Evolutionary conservation across 2,797 vertebrate species (phyloP).

Genomic region (Callimico goeldii): DNA sequence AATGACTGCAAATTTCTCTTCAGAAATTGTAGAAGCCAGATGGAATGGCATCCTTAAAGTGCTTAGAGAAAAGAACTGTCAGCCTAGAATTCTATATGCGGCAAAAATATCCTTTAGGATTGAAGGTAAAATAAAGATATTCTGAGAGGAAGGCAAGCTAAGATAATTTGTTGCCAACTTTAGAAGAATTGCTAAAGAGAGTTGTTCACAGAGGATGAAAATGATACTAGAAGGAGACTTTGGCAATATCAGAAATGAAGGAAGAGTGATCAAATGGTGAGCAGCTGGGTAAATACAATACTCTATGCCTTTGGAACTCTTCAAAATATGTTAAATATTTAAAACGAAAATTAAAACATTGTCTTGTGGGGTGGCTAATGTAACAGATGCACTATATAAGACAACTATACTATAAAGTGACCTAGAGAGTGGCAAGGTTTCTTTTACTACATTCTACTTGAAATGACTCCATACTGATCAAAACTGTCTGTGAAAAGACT

Average conservation of each 20-base stretch:
- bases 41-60: not conserved
- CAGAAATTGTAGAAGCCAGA: not conserved
- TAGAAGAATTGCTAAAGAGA: not conserved
- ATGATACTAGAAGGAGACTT: not conserved
- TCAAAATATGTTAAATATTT: not conserved
- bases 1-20: not conserved
- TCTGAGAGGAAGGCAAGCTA: not conserved
- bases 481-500: not conserved
- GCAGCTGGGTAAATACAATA: not conserved
- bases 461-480: not conserved
- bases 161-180: not conserved
- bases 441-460: not conserved
- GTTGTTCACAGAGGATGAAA: not conserved
- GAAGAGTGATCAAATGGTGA: not conserved
- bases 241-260: not conserved
- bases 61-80: constrained; percentile 7
- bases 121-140: constrained; percentile 25
- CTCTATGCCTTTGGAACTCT: not conserved
- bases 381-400: not conserved
- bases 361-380: not conserved
- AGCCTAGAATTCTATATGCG: not conserved
- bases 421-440: not conserved
- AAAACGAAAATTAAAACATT: not conserved
- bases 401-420: not conserved
- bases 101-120: constrained; percentile 29